Evolutionary conservation across 2,113 vertebrate species (phyloP), one percentile per base, ranked within the genome.

Genomic region (Anas platyrhynchos): DNA sequence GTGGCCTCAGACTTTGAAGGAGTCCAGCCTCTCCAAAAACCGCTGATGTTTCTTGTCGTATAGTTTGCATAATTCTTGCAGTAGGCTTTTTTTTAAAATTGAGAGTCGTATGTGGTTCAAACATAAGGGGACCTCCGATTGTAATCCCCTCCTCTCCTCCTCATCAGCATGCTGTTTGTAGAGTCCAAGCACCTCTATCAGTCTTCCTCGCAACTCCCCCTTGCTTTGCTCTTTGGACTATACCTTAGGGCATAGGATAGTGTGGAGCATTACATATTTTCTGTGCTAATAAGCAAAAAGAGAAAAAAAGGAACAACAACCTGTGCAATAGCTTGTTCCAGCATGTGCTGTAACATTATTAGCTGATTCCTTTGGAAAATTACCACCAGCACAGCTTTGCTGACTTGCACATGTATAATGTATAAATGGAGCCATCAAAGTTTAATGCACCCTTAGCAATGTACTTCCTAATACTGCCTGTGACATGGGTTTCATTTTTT

Each of bases 381-480:
- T 65, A 84, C 69, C 76, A 16, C 41, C 68, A 48, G 91, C 32
- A 66, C 82, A 92, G 91, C 93, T 92, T 27, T 95, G 95, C 95
- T 97, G 97, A 58, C 95, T 95, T 58, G 89, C 94, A 91, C 86
- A 89, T 92, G 86, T 91, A 92, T 91, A 95, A 94, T 95, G 86
- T 75, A 96, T 87, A 95, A 88, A 76, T 13, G 58, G 78, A 94
- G 75, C 75, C 92, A 97, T 95, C 91, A 96, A 96, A 91, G 34
- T 95, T 97, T 97, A 95, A 97, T 97, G 94, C 89, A 59, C 34
- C 82, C 75, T 46, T 88, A 83, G 94, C 87, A 29, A 8, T 1
- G 75, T 11, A 22, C 68, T 83, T 89, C 65, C 89, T 91, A 18
- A 32, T 68, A 6, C 67, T 88, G 88, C 41, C 62, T 43, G 69